A percentile compares a stretch with the other conserved stretches of the same genome.
phyloP scores from a whole-genome alignment of 2,113 vertebrate genomes.

The Dasyprocta punctata region DNA sequence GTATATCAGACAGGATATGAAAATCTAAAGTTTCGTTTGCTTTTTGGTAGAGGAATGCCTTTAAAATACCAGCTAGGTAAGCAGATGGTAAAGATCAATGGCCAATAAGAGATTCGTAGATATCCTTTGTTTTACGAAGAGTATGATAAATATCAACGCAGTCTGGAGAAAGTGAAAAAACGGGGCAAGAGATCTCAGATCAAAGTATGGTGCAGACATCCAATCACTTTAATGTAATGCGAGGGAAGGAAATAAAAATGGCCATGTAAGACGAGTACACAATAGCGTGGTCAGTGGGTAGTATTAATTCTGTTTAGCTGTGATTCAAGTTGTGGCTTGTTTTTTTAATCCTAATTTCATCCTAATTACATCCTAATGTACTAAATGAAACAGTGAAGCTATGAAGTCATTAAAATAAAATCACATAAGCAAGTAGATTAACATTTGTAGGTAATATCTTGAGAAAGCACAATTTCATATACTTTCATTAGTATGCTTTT shows the following conservation, averaged over 20 bases:
- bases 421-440: not conserved
- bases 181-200: not conserved
- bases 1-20: not conserved
- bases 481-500: not conserved
- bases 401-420: conserved; percentile 17
- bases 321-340: not conserved
- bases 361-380: not conserved
- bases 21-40: conserved; percentile 14
- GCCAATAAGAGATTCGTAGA: not conserved
- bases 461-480: not conserved
- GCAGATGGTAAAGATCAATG: not conserved
- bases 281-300: not conserved
- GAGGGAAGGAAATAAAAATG: not conserved
- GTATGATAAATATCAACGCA: not conserved
- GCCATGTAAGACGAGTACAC: not conserved
- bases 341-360: not conserved
- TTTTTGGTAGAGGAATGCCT: not conserved
- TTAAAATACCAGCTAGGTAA: not conserved
- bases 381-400: not conserved
- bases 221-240: not conserved
- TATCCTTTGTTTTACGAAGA: not conserved
- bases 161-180: not conserved
- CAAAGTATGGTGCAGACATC: not conserved
- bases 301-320: not conserved
- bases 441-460: not conserved